These are phyloP conservation scores for Phortica magna DNA, from an alignment of 2,888 invertebrate genomes.

Conservation along the genomic window DNA sequence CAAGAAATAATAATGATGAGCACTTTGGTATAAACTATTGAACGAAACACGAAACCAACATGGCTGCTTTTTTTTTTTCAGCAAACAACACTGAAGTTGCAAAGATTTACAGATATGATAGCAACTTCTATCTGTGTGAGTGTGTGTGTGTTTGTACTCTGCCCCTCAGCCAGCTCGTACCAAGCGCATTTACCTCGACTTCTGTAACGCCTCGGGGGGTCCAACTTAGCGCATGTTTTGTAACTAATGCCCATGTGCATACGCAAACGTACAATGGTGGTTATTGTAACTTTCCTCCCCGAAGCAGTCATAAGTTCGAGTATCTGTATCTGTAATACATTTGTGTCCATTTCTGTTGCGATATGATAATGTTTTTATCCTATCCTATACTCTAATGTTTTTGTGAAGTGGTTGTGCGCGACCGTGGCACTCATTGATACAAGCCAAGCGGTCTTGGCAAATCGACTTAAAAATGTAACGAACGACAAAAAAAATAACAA, in stretches of 20 bases:
- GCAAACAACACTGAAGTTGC: too few species aligned
- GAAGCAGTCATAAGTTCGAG: not conserved
- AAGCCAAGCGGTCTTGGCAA: constrained; percentile 65
- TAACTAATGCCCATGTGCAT: constrained; percentile 15
- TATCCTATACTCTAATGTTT: constrained; percentile 36
- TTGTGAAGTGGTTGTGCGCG: constrained; percentile 27
- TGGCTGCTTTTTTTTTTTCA: too few species aligned
- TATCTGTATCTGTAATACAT: not conserved
- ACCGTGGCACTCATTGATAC: constrained; percentile 35
- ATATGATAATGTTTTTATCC: constrained; percentile 59
- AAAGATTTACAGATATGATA: too few species aligned
- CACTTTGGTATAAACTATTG: too few species aligned
- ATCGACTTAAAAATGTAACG: constrained; percentile 65
- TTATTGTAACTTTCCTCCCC: not conserved
- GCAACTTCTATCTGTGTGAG: too few species aligned
- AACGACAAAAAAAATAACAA: too few species aligned
- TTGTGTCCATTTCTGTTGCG: constrained; percentile 41
- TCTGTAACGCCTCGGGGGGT: too few species aligned
- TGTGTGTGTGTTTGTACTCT: too few species aligned
- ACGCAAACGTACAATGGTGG: not conserved
- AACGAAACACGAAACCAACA: too few species aligned
- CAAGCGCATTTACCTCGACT: too few species aligned
- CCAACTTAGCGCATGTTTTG: not conserved
- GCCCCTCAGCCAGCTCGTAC: too few species aligned
- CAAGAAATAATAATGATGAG: too few species aligned